Conservation (phyloP, 1,140 invertebrate genomes). For the Aphelinus certus region DNA sequence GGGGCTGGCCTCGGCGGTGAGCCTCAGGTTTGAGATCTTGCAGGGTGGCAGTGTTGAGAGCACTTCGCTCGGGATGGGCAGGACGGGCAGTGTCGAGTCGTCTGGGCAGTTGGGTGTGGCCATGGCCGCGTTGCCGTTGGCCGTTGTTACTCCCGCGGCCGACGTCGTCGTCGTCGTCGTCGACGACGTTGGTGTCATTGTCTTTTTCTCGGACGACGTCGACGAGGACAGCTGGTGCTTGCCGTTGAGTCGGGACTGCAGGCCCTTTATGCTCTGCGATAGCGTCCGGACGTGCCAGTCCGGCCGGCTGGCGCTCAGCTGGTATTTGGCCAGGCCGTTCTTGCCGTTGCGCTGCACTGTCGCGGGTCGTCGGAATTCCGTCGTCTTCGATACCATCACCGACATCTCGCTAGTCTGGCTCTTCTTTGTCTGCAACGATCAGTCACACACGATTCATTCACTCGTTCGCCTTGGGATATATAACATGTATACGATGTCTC, state of each 20-base stretch:
- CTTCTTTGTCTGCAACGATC: slow-evolving; percentile 49
- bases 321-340: slow-evolving; percentile 59
- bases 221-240: neutral
- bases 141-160: slow-evolving; percentile 37
- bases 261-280: neutral
- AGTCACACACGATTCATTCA: too few species aligned
- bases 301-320: slow-evolving; percentile 45
- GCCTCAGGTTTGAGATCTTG: slow-evolving; percentile 57
- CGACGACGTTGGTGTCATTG: neutral
- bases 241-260: neutral
- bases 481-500: too few species aligned
- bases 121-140: slow-evolving; percentile 43
- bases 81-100: slow-evolving; percentile 42
- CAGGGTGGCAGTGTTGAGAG: slow-evolving; percentile 50
- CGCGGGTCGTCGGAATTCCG: slow-evolving; percentile 61
- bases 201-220: slow-evolving; percentile 1
- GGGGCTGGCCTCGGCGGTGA: slow-evolving; percentile 50
- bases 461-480: too few species aligned
- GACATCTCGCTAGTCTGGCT: slow-evolving; percentile 54
- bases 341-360: slow-evolving; percentile 61
- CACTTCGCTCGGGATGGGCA: slow-evolving; percentile 54
- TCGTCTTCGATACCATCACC: slow-evolving; percentile 57
- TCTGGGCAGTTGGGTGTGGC: slow-evolving; percentile 43
- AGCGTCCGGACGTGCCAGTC: slow-evolving; percentile 54
- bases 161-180: slow-evolving; percentile 48